phyloP scores from a whole-genome alignment of 2,888 invertebrate species.

The Nomada ferruginata region DNA sequence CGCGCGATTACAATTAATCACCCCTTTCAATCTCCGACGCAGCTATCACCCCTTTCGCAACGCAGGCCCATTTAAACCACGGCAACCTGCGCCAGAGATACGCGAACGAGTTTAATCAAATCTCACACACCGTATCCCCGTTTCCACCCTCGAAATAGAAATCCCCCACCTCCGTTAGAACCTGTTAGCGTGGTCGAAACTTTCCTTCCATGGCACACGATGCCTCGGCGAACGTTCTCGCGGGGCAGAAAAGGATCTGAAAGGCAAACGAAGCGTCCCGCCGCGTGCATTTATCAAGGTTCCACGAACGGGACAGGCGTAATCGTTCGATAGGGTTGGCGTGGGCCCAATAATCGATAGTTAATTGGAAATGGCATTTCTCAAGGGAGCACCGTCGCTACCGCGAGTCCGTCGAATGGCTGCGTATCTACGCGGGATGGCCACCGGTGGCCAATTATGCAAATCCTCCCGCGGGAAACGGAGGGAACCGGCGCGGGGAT shows the following conservation, averaged over 20 bases:
- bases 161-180: no score
- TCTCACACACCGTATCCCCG: background rate
- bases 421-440: slow-evolving; percentile 48
- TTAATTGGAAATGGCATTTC: slow-evolving; percentile 73
- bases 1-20: no score
- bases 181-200: background rate
- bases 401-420: slow-evolving; percentile 4
- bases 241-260: background rate
- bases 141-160: background rate
- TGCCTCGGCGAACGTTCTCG: background rate
- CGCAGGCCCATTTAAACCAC: no score
- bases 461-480: slow-evolving; percentile 53
- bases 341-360: slow-evolving; percentile 71
- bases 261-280: slow-evolving; percentile 37
- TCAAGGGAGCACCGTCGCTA: slow-evolving; percentile 47
- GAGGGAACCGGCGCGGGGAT: slow-evolving; percentile 30
- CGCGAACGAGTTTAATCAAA: no score
- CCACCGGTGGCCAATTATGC: slow-evolving; percentile 64
- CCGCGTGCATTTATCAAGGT: slow-evolving; percentile 57
- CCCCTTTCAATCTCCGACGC: no score
- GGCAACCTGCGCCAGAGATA: no score
- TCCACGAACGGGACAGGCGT: slow-evolving; percentile 55
- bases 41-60: no score
- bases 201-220: background rate
- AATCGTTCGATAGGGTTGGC: slow-evolving; percentile 56